These are phyloP conservation scores for Euzophera pinguis DNA, from an alignment of 2,888 invertebrate species.

Conservation along the genomic window DNA sequence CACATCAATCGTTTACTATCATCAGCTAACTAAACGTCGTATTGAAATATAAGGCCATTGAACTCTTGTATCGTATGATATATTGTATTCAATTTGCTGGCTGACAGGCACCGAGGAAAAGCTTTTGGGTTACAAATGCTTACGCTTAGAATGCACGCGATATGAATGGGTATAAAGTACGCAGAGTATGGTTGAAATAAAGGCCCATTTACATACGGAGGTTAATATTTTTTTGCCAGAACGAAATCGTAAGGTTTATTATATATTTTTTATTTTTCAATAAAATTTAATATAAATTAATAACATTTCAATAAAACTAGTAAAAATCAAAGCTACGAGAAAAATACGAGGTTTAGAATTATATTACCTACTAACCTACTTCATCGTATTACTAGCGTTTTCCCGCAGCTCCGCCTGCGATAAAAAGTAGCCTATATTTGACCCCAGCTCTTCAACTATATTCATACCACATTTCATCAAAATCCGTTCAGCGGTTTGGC, in stretches of 20 bases:
- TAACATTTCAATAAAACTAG: no score
- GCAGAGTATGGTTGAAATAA: slow-evolving; percentile 1
- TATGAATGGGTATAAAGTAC: slow-evolving; percentile 35
- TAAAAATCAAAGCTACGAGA: no score
- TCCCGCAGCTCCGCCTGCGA: no score
- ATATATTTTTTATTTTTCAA: neutral
- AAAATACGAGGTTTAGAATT: no score
- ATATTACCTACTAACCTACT: no score
- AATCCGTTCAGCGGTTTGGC: no score
- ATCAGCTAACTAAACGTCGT: slow-evolving; percentile 24
- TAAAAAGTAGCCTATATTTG: no score
- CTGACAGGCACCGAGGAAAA: slow-evolving; percentile 68
- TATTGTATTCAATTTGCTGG: slow-evolving; percentile 73
- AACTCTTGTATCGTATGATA: slow-evolving; percentile 67
- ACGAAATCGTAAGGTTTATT: neutral
- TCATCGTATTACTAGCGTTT: no score
- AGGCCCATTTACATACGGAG: neutral
- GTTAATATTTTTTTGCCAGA: neutral
- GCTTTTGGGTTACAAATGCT: slow-evolving; percentile 74
- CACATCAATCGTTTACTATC: slow-evolving; percentile 12
- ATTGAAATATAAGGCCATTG: slow-evolving; percentile 46
- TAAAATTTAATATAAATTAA: no score
- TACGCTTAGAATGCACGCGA: slow-evolving; percentile 70
- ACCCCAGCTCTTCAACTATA: no score
- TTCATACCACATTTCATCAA: no score